Conservation (phyloP, 2,888 invertebrate species). For the Trichopoda pennipes region DNA sequence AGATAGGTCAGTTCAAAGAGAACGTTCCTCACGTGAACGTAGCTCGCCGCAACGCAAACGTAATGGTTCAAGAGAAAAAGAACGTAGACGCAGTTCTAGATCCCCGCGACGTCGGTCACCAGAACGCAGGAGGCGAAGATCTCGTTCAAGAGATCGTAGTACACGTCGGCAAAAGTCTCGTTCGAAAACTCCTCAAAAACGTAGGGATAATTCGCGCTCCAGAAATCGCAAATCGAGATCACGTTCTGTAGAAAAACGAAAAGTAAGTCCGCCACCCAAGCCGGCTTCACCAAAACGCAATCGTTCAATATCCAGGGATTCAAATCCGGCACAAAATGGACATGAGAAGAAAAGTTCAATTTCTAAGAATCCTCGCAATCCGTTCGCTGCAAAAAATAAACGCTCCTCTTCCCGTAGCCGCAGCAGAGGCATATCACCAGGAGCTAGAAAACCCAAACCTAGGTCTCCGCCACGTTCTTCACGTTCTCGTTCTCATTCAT, state of each 20-base stretch:
- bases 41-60: conserved; percentile 70
- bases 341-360: conserved; percentile 72
- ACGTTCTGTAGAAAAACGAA: conserved; percentile 71
- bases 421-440: conserved; percentile 65
- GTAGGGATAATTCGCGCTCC: conserved; percentile 70
- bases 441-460: conserved; percentile 61
- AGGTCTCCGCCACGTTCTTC: conserved; percentile 64
- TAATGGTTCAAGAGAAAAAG: conserved; percentile 71
- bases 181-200: conserved; percentile 71
- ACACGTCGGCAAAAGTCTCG: conserved; percentile 71
- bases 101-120: conserved; percentile 73
- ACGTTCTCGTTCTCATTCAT: conserved; percentile 74
- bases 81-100: conserved; percentile 71
- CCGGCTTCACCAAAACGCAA: conserved; percentile 68
- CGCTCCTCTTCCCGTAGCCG: conserved; percentile 62
- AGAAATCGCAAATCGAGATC: conserved; percentile 70
- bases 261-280: conserved; percentile 59
- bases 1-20: conserved; percentile 70
- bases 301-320: conserved; percentile 69
- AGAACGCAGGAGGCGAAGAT: conserved; percentile 71
- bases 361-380: conserved; percentile 67
- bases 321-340: conserved; percentile 75
- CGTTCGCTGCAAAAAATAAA: conserved; percentile 64
- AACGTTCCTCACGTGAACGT: conserved; percentile 78
- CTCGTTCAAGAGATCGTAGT: conserved; percentile 73